Conservation (phyloP, 2,113 vertebrate genomes). For the Haplochromis vanheusdeni region DNA sequence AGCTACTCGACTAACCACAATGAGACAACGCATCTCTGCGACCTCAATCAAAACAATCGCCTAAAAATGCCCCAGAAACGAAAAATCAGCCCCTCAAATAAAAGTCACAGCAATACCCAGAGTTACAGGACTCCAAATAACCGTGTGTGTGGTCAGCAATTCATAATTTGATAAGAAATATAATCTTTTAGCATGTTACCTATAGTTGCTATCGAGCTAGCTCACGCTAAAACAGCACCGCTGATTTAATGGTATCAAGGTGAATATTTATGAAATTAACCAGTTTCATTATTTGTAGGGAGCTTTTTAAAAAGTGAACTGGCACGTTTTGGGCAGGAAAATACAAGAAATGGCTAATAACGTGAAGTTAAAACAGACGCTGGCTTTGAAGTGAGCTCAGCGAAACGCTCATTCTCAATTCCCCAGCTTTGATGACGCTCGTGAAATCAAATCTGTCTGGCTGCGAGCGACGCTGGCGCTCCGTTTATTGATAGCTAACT, state of each 20-base stretch:
- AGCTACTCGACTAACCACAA: slow-evolving; percentile 40
- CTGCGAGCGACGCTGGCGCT: slow-evolving; percentile 47
- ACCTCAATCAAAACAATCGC: slow-evolving; percentile 28
- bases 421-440: slow-evolving; percentile 56
- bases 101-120: not conserved
- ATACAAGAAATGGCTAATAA: fast-evolving
- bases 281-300: not conserved
- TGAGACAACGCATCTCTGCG: slow-evolving; percentile 25
- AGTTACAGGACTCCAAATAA: not conserved
- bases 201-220: slow-evolving; percentile 29
- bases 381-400: not conserved
- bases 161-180: not conserved
- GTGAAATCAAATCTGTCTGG: slow-evolving; percentile 64
- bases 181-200: slow-evolving; percentile 16
- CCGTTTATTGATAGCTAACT: slow-evolving; percentile 61
- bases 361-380: not conserved
- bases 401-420: slow-evolving; percentile 16
- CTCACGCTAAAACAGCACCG: slow-evolving; percentile 16
- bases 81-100: fast-evolving
- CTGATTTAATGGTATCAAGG: not conserved
- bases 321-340: not conserved
- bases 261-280: not conserved
- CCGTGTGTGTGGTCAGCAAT: fast-evolving
- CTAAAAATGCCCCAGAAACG: not conserved
- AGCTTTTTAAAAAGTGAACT: not conserved